Conservation (phyloP, 2,113 vertebrate species). For the Taxidea taxus region DNA sequence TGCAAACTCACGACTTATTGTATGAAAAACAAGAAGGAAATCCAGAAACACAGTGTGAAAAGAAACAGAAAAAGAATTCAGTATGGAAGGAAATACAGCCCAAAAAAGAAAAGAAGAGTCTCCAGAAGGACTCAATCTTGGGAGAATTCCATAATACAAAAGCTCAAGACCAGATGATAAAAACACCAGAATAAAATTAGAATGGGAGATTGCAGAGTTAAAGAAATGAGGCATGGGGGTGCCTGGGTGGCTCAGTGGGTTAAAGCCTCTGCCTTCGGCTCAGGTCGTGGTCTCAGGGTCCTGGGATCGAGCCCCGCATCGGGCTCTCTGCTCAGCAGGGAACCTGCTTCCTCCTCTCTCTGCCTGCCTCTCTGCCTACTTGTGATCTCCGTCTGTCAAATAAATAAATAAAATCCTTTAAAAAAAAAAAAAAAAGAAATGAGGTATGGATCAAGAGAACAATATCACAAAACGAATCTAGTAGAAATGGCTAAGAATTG, state of each 20-base stretch:
- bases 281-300: too few species aligned
- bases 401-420: too few species aligned
- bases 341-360: too few species aligned
- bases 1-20: not conserved
- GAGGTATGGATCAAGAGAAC: not conserved
- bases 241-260: too few species aligned
- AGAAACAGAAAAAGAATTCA: not conserved
- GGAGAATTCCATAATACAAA: slow-evolving; percentile 10
- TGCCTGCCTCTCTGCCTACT: too few species aligned
- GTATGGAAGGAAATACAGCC: not conserved
- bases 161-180: slow-evolving; percentile 11
- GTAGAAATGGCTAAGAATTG: not conserved
- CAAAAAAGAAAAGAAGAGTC: slow-evolving; percentile 7
- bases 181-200: slow-evolving; percentile 18
- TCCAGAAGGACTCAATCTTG: not conserved
- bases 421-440: not conserved
- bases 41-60: not conserved
- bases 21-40: not conserved
- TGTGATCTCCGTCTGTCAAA: too few species aligned
- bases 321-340: too few species aligned
- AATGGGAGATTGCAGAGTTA: not conserved
- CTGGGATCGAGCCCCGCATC: too few species aligned
- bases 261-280: too few species aligned
- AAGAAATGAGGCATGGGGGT: not conserved
- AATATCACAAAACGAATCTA: slow-evolving; percentile 6